phyloP scores from a whole-genome alignment of 2,888 invertebrate species.

The Molorchus minor region DNA sequence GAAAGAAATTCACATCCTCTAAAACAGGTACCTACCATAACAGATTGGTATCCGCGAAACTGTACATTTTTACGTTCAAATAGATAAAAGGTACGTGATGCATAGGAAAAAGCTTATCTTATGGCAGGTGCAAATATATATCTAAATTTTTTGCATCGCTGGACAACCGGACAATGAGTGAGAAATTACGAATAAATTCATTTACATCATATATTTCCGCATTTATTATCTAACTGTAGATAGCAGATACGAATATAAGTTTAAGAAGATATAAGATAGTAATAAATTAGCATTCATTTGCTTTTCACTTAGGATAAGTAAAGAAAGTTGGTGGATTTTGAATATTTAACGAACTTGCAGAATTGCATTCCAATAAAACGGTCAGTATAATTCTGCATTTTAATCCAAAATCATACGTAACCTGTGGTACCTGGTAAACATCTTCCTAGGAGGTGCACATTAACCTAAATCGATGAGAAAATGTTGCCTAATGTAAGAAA shows the following conservation, averaged over 20 bases:
- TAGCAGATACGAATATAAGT: not conserved
- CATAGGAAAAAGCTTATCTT: not conserved
- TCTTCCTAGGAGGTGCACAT: not conserved
- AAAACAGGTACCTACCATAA: too few relatives aligned
- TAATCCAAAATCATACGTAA: not conserved
- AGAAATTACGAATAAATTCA: not conserved
- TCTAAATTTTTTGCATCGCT: not conserved
- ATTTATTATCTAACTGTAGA: not conserved
- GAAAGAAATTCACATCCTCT: too few relatives aligned
- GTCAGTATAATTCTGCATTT: not conserved
- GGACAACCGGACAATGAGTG: not conserved
- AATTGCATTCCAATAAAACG: slow-evolving; percentile 11
- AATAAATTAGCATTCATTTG: slow-evolving; percentile 15
- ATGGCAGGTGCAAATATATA: too few relatives aligned
- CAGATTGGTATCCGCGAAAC: too few relatives aligned
- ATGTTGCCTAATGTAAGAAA: slow-evolving; percentile 17
- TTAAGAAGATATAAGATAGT: slow-evolving; percentile 13
- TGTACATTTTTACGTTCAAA: not conserved
- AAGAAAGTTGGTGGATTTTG: slow-evolving; percentile 12
- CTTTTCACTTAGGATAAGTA: not conserved
- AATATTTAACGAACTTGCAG: slow-evolving; percentile 21
- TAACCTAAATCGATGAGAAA: slow-evolving; percentile 19
- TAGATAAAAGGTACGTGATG: not conserved
- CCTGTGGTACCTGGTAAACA: too few relatives aligned
- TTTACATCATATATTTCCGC: not conserved